These are phyloP conservation scores for Xenotilapia caudafasciata DNA, from an alignment of 2,113 vertebrate species.

Conservation along the genomic window DNA sequence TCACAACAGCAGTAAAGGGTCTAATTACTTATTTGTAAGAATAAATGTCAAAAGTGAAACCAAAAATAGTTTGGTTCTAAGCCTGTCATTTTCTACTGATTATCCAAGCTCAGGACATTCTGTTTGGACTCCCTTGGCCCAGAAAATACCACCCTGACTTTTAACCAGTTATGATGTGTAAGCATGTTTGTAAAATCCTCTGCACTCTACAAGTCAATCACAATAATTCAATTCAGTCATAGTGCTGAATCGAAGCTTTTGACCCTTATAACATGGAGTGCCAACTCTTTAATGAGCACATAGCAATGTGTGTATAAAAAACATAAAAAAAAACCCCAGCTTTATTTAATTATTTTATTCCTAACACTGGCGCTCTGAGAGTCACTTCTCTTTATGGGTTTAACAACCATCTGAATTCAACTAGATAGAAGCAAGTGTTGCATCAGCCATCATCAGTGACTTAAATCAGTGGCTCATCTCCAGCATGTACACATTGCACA, in stretches of 20 bases:
- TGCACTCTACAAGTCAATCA: neutral
- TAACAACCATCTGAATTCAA: neutral
- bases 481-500: neutral
- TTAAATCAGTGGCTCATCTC: neutral
- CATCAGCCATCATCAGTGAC: neutral
- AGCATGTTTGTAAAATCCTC: neutral
- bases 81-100: neutral
- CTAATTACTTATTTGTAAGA: neutral
- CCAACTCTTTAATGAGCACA: neutral
- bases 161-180: neutral
- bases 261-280: neutral
- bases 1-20: neutral
- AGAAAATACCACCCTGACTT: neutral
- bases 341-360: neutral
- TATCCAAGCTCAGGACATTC: neutral
- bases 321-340: fast-evolving
- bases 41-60: neutral
- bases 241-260: neutral
- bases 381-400: neutral
- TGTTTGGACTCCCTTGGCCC: neutral
- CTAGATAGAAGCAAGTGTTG: neutral
- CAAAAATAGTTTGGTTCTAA: neutral
- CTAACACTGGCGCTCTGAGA: neutral
- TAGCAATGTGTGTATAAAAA: neutral
- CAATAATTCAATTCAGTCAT: neutral